Evolutionary conservation across 2,797 vertebrate species (phyloP), one percentile per base, ranked within the genome.

Genomic region (Erithacus rubecula): DNA sequence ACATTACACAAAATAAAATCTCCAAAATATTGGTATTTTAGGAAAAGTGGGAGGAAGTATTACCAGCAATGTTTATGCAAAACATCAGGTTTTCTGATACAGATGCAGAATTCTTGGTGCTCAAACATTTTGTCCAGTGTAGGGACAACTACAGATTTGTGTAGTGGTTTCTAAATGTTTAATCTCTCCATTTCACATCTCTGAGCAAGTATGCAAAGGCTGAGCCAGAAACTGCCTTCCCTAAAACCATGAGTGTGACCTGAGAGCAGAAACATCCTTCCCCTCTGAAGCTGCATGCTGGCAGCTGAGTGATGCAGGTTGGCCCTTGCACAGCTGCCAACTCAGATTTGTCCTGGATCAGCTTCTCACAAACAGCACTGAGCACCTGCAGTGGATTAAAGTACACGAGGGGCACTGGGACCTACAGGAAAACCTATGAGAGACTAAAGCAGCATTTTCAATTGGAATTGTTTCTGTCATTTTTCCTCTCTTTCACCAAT

Each of bases 151-250:
- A 12, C 3, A 49, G 23, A 7, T 63, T 81, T 26, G 6, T 39
- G 29, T 16, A 51, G 44, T 21, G 14, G 3, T 44, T 83, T 62
- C 17, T 83, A 18, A 37, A 10, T 0, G 0, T n/a, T 83, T 59
- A 30, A 49, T 41, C 26, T 55, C 39, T 46, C 16, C 1, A 0
- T 7, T 34, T 19, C 16, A 11, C 0, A 0, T 43, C 36, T 68
- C 21, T 32, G 29, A 77, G 41, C 34, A 77, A 46, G 8, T 2
- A 21, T 0, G 2, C 10, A 36, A 53, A 81, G 11, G 10, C 21
- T 77, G 69, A 91, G 44, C 4, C 5, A 30, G 24, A 36, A 82
- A 36, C 7, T 47, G 34, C 27, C 15, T 52, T 70, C 21, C 36
- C 9, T 39, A 14, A 49, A 64, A 17, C 4, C 62, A 6, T 4